A percentile compares a stretch with the other conserved stretches of the same genome.
Conservation (phyloP, 2,113 vertebrate genomes). For the Tautogolabrus adspersus region DNA sequence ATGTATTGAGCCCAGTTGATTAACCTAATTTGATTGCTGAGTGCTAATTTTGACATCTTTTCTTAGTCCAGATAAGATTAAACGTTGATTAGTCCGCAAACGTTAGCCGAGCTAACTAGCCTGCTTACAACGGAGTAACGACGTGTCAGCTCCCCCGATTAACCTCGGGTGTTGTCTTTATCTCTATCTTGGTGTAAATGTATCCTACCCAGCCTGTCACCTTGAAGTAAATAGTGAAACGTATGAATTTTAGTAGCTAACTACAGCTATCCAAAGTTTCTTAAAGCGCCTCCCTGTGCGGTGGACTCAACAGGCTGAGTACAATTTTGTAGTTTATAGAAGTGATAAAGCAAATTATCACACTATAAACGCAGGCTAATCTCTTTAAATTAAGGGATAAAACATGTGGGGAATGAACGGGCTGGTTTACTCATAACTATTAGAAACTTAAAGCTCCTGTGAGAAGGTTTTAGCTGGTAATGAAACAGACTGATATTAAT, state of each 20-base stretch:
- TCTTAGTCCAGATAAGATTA: slow-evolving; percentile 39
- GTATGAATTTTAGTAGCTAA: neutral
- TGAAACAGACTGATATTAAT: too few species aligned
- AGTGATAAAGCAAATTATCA: neutral
- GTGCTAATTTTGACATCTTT: neutral
- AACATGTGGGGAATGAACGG: too few species aligned
- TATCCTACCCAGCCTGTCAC: too few species aligned
- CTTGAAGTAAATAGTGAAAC: rapidly evolving
- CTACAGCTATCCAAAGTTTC: neutral
- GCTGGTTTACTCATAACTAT: too few species aligned
- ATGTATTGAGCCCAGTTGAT: rapidly evolving
- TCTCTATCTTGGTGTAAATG: neutral
- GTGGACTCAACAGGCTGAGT: neutral
- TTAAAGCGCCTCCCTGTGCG: neutral
- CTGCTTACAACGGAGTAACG: neutral
- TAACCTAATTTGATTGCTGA: neutral
- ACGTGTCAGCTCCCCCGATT: neutral
- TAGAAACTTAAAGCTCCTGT: too few species aligned
- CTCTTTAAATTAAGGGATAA: too few species aligned
- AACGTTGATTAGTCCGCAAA: slow-evolving; percentile 48
- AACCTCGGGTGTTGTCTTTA: neutral
- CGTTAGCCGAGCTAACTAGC: slow-evolving; percentile 55
- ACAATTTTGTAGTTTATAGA: neutral
- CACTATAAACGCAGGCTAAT: neutral
- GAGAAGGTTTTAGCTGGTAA: too few species aligned